Conservation (phyloP, 2,113 vertebrate species). For the Phyllostomus hastatus region DNA sequence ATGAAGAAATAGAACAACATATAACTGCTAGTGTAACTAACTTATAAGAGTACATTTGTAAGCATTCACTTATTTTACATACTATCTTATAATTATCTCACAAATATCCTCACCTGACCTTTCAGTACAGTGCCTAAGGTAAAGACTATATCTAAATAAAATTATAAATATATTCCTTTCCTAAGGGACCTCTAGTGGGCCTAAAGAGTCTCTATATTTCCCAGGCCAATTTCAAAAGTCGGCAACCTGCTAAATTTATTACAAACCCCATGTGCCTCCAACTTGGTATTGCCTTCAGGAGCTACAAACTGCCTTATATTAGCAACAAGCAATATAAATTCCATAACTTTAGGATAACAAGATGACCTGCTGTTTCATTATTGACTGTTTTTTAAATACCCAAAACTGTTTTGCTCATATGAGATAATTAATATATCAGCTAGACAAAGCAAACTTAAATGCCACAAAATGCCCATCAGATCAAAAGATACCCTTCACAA, state of each 20-base stretch:
- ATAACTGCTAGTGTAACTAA: not conserved
- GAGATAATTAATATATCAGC: not conserved
- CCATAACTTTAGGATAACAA: not conserved
- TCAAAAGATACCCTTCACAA: not conserved
- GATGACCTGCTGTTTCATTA: not conserved
- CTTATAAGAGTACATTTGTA: not conserved
- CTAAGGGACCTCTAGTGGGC: not conserved
- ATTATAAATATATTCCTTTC: not conserved
- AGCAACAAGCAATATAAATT: not conserved
- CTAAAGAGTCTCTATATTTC: not conserved
- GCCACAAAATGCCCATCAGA: not conserved
- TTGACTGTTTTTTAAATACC: not conserved
- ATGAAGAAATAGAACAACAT: not conserved
- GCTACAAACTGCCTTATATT: not conserved
- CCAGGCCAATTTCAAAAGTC: not conserved
- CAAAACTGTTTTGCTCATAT: not conserved
- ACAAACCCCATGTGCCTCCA: not conserved
- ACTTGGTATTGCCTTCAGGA: not conserved
- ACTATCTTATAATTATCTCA: not conserved
- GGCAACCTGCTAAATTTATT: not conserved
- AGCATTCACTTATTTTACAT: not conserved
- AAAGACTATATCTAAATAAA: not conserved
- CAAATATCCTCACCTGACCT: not conserved
- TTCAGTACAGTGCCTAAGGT: not conserved
- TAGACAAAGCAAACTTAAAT: not conserved